Conservation (phyloP, 2,888 invertebrate species). For the Rhyacophila evoluta region DNA sequence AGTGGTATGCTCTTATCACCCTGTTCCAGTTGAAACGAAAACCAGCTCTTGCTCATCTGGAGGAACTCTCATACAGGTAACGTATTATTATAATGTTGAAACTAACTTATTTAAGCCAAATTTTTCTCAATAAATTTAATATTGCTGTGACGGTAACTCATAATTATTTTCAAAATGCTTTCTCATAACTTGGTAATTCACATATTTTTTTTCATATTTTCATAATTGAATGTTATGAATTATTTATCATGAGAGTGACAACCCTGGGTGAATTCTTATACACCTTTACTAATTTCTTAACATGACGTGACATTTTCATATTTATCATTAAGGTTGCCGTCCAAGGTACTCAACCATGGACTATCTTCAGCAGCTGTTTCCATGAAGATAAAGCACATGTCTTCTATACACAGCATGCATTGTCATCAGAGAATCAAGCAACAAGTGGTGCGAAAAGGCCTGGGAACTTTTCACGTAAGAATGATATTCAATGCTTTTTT, state of each 20-base stretch:
- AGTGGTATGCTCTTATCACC: neutral
- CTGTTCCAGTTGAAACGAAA: neutral
- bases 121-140: no score
- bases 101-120: no score
- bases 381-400: constrained; percentile 42
- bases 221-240: no score
- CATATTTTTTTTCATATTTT: no score
- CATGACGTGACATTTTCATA: neutral
- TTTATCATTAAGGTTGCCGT: constrained; percentile 6
- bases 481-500: no score
- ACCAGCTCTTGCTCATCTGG: constrained; percentile 8
- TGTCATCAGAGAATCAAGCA: neutral
- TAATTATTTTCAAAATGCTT: no score
- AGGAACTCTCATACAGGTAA: neutral
- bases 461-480: neutral
- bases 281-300: no score
- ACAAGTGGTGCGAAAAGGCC: neutral
- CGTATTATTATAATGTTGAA: no score
- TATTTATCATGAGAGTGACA: no score
- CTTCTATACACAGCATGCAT: constrained; percentile 21
- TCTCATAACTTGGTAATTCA: no score
- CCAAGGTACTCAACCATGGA: neutral
- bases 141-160: no score
- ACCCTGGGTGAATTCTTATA: no score
- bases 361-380: constrained; percentile 35